Evolutionary conservation across 2,888 invertebrate species (phyloP).

Genomic region (Sesamia inferens): DNA sequence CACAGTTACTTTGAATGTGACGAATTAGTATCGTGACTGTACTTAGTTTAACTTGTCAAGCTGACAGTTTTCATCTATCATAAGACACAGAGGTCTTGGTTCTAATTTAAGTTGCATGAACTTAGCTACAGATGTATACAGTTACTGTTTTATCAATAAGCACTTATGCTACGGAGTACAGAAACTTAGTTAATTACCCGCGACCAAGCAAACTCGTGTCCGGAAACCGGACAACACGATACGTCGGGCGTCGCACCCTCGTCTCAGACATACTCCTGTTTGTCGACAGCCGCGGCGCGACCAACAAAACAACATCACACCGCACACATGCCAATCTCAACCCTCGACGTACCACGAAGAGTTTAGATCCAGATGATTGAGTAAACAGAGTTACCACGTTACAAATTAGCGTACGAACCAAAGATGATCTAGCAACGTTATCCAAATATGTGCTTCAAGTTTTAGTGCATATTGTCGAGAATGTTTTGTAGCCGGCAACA

Average conservation of each 20-base stretch:
- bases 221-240: conserved; percentile 89
- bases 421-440: conserved; percentile 79
- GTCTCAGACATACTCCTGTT: conserved; percentile 82
- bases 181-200: conserved; percentile 88
- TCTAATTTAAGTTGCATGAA: conserved; percentile 25
- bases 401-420: conserved; percentile 61
- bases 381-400: conserved; percentile 66
- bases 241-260: conserved; percentile 84
- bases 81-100: conserved; percentile 11
- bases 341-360: conserved; percentile 66
- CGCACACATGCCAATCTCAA: conserved; percentile 53
- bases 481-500: conserved; percentile 77
- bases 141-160: conserved; percentile 63
- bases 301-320: conserved; percentile 57
- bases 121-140: conserved; percentile 17
- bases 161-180: conserved; percentile 67
- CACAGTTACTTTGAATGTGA: conserved; percentile 44
- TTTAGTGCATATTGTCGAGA: conserved; percentile 84
- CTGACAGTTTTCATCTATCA: conserved; percentile 35
- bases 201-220: conserved; percentile 78
- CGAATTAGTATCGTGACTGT: conserved; percentile 41
- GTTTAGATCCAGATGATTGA: conserved; percentile 59
- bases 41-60: conserved; percentile 42
- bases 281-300: conserved; percentile 65
- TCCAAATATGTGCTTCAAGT: conserved; percentile 85